phyloP scores from a whole-genome alignment of 1,140 invertebrate genomes.

The Monomorium pharaonis region DNA sequence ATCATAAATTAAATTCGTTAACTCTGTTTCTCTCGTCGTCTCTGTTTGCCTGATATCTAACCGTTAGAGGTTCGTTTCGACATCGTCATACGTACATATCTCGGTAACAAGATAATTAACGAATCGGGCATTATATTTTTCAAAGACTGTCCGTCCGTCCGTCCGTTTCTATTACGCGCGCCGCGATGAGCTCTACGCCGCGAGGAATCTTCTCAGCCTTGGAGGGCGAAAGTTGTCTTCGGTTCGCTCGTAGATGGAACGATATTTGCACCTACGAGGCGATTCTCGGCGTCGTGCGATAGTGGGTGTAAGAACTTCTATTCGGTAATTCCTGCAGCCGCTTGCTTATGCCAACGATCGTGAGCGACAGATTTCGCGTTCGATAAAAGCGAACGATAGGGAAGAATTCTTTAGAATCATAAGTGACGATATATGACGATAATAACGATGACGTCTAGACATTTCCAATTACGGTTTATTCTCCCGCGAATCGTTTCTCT shows the following conservation, averaged over 20 bases:
- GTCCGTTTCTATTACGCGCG: constrained; percentile 74
- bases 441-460: not conserved
- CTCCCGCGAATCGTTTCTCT: not conserved
- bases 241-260: constrained; percentile 73
- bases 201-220: constrained; percentile 83
- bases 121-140: constrained; percentile 56
- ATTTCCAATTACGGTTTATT: constrained; percentile 6
- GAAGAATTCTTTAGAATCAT: not conserved
- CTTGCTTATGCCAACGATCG: constrained; percentile 1
- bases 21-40: not conserved
- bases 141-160: constrained; percentile 60
- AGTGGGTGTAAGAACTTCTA: constrained; percentile 21
- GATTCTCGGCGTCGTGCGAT: constrained; percentile 13
- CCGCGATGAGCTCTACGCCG: constrained; percentile 70
- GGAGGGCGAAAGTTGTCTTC: constrained; percentile 84
- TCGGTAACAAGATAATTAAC: constrained; percentile 57
- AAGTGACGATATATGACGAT: not conserved
- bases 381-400: constrained; percentile 12
- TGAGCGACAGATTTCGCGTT: not conserved
- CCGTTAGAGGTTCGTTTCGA: constrained; percentile 29
- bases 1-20: not conserved
- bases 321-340: constrained; percentile 5
- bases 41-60: constrained; percentile 20
- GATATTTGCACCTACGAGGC: constrained; percentile 77
- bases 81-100: constrained; percentile 4